Base-by-base conservation (phyloP, 2,797 vertebrate species). In the Schizothorax lantsangensis region DNA sequence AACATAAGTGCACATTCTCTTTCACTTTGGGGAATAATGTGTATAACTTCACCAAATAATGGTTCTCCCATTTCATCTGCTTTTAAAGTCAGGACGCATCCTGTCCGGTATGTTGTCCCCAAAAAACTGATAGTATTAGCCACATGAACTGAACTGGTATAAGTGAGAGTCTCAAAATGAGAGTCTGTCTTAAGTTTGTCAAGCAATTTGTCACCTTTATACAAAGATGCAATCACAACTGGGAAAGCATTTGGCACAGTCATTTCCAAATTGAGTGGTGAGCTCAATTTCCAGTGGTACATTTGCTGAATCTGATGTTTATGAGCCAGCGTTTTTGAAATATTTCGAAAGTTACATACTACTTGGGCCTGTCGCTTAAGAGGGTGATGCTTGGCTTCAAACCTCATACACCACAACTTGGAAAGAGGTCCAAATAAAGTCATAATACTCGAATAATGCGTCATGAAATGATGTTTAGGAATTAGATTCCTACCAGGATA, bases 1-100 rank as follows among this genome's bases (percentile, higher is more conserved):
- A 75, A 12, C 2, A 77, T 54, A 11, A 36, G 47, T 54, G 74
- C 30, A 54, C 47, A 78, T 52, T 78, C 26, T 17, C 26, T 54
- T 54, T 78, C 19, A 57, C 6, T 78, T 23, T 78, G n/a, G 3
- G 72, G 45, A 15, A 54, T 54, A 36, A 68, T 68, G 69, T 72
- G 69, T 72, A 77, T 77, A 77, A 77, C 19, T 36, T 71, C 19
- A 73, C 40, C 69, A 45, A 73, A 73, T 73, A 73, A 73, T 7
- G 40, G 40, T 73, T 73, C 6, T 73, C 23, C 23, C 6, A 6
- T 73, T 73, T 71, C 36, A 26, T 73, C 23, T 72, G 38, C 21
- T 43, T n/a, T n/a, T 68, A 38, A 66, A 40, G 69, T 5, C 45
- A 5, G 11, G 45, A 72, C 7, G 5, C 5, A 45, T 72, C 69